phyloP scores from a whole-genome alignment of 2,113 vertebrate genomes.

The Donacobius atricapilla region DNA sequence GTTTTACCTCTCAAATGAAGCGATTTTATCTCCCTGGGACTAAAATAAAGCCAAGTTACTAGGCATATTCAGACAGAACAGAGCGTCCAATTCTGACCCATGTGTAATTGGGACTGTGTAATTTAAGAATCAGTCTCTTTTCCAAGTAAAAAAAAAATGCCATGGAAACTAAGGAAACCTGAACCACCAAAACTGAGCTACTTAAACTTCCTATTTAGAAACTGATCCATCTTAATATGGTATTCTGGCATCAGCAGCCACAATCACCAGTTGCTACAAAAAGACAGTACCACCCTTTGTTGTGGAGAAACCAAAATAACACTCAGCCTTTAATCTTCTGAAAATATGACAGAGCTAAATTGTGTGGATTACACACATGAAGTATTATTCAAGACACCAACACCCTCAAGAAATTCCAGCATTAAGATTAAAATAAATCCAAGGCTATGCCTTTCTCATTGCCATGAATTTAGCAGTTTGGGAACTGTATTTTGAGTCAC shows the following conservation, averaged over 20 bases:
- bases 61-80: background rate
- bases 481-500: background rate
- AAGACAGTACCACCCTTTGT: background rate
- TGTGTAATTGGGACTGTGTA: background rate
- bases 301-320: background rate
- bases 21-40: background rate
- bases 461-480: background rate
- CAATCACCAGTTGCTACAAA: slow-evolving; percentile 36
- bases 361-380: background rate
- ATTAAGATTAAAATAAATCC: background rate
- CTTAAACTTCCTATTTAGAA: slow-evolving; percentile 51
- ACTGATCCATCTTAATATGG: slow-evolving; percentile 30
- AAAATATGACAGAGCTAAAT: slow-evolving; percentile 40
- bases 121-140: slow-evolving; percentile 28
- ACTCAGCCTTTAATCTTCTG: slow-evolving; percentile 32
- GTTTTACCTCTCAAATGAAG: background rate
- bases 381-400: slow-evolving; percentile 7
- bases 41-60: slow-evolving; percentile 38
- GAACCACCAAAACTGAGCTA: slow-evolving; percentile 42
- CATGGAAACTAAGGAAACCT: slow-evolving; percentile 34
- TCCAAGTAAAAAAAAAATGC: background rate
- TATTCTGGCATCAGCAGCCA: background rate
- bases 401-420: background rate
- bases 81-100: background rate
- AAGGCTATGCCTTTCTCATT: background rate